A percentile compares a stretch with the other conserved stretches of the same genome.
phyloP scores from a whole-genome alignment of 2,113 vertebrate species.

The Embiotoca jacksoni region DNA sequence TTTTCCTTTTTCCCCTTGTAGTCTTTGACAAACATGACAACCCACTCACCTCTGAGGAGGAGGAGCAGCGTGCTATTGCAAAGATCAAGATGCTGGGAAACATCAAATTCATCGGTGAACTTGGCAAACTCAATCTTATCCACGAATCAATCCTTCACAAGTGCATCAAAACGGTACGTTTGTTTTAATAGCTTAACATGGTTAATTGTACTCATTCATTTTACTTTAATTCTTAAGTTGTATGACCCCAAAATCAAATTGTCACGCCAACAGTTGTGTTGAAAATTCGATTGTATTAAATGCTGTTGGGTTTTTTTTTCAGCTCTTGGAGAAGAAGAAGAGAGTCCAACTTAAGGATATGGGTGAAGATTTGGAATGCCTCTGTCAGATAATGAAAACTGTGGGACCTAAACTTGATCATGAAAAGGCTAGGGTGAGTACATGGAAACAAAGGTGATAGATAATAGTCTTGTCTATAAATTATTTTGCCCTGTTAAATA shows the following conservation, averaged over 20 bases:
- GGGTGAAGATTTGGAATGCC: conserved; percentile 99
- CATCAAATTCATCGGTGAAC: conserved; percentile 99
- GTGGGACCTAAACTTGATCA: conserved; percentile 99
- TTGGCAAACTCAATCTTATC: conserved; percentile 99
- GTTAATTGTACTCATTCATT: not conserved
- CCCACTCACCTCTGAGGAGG: conserved; percentile 97
- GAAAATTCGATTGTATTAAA: not conserved
- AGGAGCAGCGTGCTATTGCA: conserved; percentile 98
- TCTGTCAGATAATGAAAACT: conserved; percentile 99
- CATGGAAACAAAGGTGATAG: too few species aligned
- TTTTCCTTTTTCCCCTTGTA: conserved; percentile 48
- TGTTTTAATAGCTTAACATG: not conserved
- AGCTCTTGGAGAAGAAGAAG: conserved; percentile 99
- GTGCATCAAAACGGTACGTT: conserved; percentile 99
- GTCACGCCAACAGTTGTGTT: not conserved
- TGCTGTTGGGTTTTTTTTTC: not conserved
- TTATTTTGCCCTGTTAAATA: not conserved
- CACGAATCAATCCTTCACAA: conserved; percentile 99
- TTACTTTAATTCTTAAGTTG: not conserved
- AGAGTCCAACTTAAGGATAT: conserved; percentile 98
- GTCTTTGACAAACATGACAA: conserved; percentile 97
- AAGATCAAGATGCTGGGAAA: conserved; percentile 99
- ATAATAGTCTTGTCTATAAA: not conserved
- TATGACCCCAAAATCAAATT: not conserved
- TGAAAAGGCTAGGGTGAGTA: conserved; percentile 93